Evolutionary conservation across 2,797 vertebrate species (phyloP).

Genomic region (Champsocephalus esox): DNA sequence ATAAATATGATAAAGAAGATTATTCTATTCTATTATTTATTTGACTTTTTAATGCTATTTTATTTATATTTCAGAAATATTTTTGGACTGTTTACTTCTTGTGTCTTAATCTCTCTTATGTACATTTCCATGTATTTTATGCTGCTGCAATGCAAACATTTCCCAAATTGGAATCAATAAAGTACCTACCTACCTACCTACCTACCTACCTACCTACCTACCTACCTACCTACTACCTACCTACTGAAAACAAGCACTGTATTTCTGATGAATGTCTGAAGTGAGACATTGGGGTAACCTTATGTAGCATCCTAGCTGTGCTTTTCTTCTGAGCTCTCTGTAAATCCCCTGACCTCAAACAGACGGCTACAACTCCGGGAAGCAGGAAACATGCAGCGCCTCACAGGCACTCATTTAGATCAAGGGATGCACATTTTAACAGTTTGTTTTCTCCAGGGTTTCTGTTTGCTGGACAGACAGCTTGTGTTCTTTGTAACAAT

Average conservation of each 20-base stretch:
- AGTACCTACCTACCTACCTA: too few relatives aligned
- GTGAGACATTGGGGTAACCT: conserved; percentile 16
- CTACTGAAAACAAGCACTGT: neutral
- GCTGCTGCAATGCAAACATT: too few relatives aligned
- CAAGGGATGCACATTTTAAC: conserved; percentile 36
- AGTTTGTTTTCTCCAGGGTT: conserved; percentile 46
- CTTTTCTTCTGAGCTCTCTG: conserved; percentile 31
- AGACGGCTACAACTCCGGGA: conserved; percentile 37
- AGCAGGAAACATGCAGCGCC: conserved; percentile 27
- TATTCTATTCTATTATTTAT: too few relatives aligned
- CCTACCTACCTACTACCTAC: too few relatives aligned
- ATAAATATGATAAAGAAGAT: neutral
- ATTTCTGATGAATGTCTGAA: conserved; percentile 9
- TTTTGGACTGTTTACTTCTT: too few relatives aligned
- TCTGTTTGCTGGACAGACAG: conserved; percentile 41
- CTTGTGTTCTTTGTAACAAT: conserved; percentile 17
- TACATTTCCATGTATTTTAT: too few relatives aligned
- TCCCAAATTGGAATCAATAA: too few relatives aligned
- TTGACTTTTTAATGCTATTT: too few relatives aligned
- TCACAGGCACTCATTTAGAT: conserved; percentile 46
- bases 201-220: too few relatives aligned
- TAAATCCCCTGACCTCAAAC: conserved; percentile 56
- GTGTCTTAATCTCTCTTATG: too few relatives aligned
- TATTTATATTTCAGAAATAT: too few relatives aligned
- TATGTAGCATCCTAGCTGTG: neutral